Base-by-base conservation (phyloP, 1,140 invertebrate species). In the Lordiphosa stackelbergi region DNA sequence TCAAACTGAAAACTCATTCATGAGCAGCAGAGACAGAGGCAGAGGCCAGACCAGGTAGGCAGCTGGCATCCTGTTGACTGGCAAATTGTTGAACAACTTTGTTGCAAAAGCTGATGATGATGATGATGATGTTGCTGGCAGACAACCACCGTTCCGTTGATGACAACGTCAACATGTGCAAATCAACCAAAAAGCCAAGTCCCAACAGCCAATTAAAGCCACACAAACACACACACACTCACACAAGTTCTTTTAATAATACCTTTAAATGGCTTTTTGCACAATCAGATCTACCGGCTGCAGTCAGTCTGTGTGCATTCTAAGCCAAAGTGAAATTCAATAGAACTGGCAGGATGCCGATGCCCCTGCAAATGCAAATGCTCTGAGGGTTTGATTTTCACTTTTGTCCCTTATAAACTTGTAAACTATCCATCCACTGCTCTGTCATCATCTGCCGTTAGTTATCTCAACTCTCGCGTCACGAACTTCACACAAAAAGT, bases 191-290 rank as follows among this genome's bases (percentile, higher is more conserved):
- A 48, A 53, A 47, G 36, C 53, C 54, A 65, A 48, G 28, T 36
- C 47, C 66, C 60, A 55, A 78, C 53, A 78, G 61, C 69, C 69
- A 78, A 78, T 78, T 79, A 73, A 78, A 73, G 69, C 40, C 64
- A 41, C 24, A 28, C 5, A 51, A 13, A 48, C 43, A 52, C 66
- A 59, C 19, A 28, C 19, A 38, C n/a, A n/a, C n/a, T n/a, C 8
- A 37, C 40, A 60, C 53, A 46, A 64, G 69, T 69, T 78, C 60
- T 73, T 54, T 69, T 72, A 78, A 78, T 61, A 69, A 78, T 73
- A 66, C 56, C 57, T 62, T 73, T 59, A 59, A 77, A 66, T 69
- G 46, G 45, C 12, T 66, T 55, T 28, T 69, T 61, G 65, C 65
- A 46, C 65, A 69, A 69, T 73, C 55, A 60, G 58, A 75, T 75